phyloP scores from a whole-genome alignment of 1,140 invertebrate species.

The honey bee (Apis mellifera) region DNA sequence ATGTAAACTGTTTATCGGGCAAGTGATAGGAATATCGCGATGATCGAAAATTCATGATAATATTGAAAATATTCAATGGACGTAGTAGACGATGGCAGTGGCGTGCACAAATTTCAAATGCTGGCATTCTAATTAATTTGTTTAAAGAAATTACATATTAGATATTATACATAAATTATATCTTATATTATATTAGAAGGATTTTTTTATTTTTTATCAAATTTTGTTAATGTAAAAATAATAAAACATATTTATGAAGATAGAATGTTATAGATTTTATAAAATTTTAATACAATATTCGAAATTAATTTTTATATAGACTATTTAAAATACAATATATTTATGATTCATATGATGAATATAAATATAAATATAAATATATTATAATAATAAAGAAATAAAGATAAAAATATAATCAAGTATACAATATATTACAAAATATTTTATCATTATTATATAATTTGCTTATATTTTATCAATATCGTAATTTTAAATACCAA shows the following conservation, averaged over 20 bases:
- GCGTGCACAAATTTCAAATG: background rate
- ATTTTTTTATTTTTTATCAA: too few relatives aligned
- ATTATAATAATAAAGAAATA: background rate
- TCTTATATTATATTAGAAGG: too few relatives aligned
- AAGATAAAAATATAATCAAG: background rate
- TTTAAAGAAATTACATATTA: background rate
- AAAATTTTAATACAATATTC: background rate
- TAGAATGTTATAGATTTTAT: too few relatives aligned
- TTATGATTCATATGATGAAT: background rate
- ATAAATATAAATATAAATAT: too few relatives aligned
- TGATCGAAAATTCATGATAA: slow-evolving; percentile 12
- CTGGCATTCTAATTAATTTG: slow-evolving; percentile 7
- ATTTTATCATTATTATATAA: too few relatives aligned
- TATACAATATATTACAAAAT: too few relatives aligned
- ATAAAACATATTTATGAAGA: too few relatives aligned
- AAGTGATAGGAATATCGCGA: slow-evolving; percentile 25
- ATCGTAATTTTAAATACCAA: background rate
- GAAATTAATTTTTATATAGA: background rate
- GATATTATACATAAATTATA: too few relatives aligned
- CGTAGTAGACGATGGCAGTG: slow-evolving; percentile 14
- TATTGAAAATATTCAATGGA: slow-evolving; percentile 10
- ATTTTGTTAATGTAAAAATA: background rate
- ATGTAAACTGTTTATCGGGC: slow-evolving; percentile 17
- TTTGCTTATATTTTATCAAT: background rate
- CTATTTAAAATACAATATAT: too few relatives aligned